Evolutionary conservation across 2,113 vertebrate species (phyloP), one percentile per base, ranked within the genome.

Genomic region (Ovibos moschatus): DNA sequence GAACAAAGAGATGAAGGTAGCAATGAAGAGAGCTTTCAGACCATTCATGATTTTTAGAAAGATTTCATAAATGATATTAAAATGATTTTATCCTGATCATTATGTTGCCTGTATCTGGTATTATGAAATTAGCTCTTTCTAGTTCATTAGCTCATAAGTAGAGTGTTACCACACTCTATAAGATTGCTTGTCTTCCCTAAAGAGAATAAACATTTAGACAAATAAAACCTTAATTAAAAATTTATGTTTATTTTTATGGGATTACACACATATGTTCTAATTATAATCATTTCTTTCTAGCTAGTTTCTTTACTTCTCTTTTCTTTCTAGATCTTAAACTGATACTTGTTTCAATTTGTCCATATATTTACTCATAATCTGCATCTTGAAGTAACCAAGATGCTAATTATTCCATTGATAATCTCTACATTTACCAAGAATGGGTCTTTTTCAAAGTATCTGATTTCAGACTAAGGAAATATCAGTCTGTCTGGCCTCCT

Each of bases 1-100:
- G 23, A 98, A 98, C 74, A 95, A 98, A 36, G 93, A 98, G 0
- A 95, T 98, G 87, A 95, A 97, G 36, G 40, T 40, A 57, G 89
- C 96, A 47, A 94, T 98, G 79, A 96, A 95, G 25, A 96, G 92
- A 97, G 47, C 87, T 10, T 96, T 76, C 23, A 95, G 57, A 19
- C 16, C 81, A 10, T 3, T 98, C 19, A 21, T 74, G 57, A 82
- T 40, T 94, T 96, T 85, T 55, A 96, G 43, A 7, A 96, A 58
- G 47, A 91, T 96, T 23, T 98, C 97, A 84, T 95, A 91, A 96
- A 53, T 82, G 21, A n/a, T 82, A 2, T 82, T 51, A n/a, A n/a
- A 82, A 82, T 17, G 5, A 51, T 33, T n/a, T 51, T 33, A 51
- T 51, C 30, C 47, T 82, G 16, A n/a, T 51, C 17, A 82, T 53